Evolutionary conservation across 2,888 invertebrate genomes (phyloP), one percentile per base, ranked within the genome.

Genomic region (Heliconius ismenius): DNA sequence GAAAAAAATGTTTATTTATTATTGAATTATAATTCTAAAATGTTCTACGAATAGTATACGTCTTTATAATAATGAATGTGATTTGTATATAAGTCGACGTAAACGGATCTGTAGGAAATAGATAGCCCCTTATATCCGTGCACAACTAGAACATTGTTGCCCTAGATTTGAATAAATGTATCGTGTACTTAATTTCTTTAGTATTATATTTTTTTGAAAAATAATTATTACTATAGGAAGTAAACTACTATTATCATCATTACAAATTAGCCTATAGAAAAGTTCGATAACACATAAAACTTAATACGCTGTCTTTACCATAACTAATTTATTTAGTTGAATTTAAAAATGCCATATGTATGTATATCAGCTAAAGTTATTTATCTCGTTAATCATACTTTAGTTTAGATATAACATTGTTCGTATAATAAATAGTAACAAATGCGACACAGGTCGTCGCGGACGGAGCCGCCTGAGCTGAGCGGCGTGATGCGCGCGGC

Each of bases 381-480:
- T 15, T 28, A 63, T 18, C 1, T 36, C 11, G n/a, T 65, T 65
- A 65, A 4, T 36, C 3, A 39, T 39, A 65, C 13, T 2, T 13
- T 13, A n/a, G 32, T 0, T 36, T 32, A 28, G 28, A 15, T 43
- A 62, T 67, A 21, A 36, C n/a, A n/a, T 26, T 21, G 13, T 18
- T 43, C 13, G 65, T 36, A 60, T 13, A 32, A 18, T 49, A 49
- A 18, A 62, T 62, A 32, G 21, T 24, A 39, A 73, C n/a, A 15
- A 18, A 10, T 43, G 54, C 39, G 63, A 24, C 73, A 64, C 87
- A 96, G 97, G 84, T 98, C 97, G 67, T 97, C 98, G 65, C 95
- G 97, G 82, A 97, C 97, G 26, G 97, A 97, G 89, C 97, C 97
- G 63, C 97, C 97, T 62, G 97, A 97, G 91, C 91, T 96, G 86